Evolutionary conservation across 1,140 invertebrate genomes (phyloP).

Genomic region (Pseudobourletiella spinata): DNA sequence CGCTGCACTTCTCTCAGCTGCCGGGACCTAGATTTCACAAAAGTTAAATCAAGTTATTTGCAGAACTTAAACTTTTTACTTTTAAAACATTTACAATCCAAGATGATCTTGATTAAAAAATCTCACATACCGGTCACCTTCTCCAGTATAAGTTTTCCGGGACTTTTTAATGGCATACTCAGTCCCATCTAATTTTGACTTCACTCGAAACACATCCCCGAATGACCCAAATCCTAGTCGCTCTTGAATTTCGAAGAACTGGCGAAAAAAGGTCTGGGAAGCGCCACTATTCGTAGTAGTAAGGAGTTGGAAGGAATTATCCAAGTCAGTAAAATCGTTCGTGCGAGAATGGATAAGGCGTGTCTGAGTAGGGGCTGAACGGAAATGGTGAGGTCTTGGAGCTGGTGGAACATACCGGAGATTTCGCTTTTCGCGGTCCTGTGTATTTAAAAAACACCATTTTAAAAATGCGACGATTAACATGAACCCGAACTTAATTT

Average conservation of each 20-base stretch:
- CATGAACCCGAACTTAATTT: too few species aligned
- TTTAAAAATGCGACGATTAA: too few species aligned
- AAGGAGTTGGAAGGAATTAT: constrained; percentile 32
- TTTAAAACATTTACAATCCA: too few species aligned
- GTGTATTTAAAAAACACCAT: too few species aligned
- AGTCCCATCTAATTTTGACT: constrained; percentile 53
- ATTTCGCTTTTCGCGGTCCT: constrained; percentile 24
- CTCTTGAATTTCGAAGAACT: constrained; percentile 53
- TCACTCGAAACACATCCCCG: constrained; percentile 61
- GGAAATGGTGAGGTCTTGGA: constrained; percentile 27
- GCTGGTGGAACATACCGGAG: constrained; percentile 29
- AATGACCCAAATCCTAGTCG: constrained; percentile 63
- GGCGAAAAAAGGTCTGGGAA: constrained; percentile 48
- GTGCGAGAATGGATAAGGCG: constrained; percentile 28
- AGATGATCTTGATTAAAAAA: too few species aligned
- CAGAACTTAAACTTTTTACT: too few species aligned
- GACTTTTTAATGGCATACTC: constrained; percentile 62
- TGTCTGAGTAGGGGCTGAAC: constrained; percentile 27
- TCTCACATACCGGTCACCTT: constrained; percentile 54
- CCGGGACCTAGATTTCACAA: constrained; percentile 45
- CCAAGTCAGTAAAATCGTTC: constrained; percentile 25
- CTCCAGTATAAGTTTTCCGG: constrained; percentile 50
- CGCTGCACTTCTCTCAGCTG: constrained; percentile 60
- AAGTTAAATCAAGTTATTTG: too few species aligned
- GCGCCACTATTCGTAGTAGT: background rate